These are phyloP conservation scores for Drosophila carrolli DNA, from an alignment of 1,140 invertebrate genomes.

Conservation along the genomic window DNA sequence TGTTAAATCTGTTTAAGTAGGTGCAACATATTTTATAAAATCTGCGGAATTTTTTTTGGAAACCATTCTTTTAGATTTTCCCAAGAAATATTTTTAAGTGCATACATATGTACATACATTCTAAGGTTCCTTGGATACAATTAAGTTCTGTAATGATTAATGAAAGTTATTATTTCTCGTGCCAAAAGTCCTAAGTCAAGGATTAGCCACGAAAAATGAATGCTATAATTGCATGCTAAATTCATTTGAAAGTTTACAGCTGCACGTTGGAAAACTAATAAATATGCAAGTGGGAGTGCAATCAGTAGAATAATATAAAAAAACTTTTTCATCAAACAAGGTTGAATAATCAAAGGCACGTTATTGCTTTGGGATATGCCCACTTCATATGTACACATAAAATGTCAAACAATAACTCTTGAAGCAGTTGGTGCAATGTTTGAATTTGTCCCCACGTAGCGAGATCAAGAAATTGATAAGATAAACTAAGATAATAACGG, in stretches of 20 bases:
- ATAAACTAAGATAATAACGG: background rate
- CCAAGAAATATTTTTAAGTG: too few relatives aligned
- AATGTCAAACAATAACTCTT: background rate
- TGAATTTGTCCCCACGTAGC: background rate
- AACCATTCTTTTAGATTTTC: too few relatives aligned
- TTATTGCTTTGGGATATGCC: background rate
- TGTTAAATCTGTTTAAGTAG: too few relatives aligned
- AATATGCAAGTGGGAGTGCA: background rate
- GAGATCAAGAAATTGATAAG: background rate
- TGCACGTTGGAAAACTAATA: background rate
- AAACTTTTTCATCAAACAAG: background rate
- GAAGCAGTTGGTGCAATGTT: background rate
- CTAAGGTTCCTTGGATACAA: too few relatives aligned
- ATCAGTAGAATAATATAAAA: background rate
- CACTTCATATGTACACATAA: background rate
- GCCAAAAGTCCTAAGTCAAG: background rate
- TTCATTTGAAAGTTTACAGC: background rate
- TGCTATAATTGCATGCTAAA: background rate
- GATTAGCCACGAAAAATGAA: background rate
- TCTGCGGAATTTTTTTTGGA: too few relatives aligned
- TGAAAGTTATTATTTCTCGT: background rate
- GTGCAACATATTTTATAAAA: too few relatives aligned
- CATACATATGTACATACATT: too few relatives aligned
- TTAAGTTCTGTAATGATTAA: background rate
- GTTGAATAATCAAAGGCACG: background rate